Base-by-base conservation (phyloP, 2,113 vertebrate species). In the Aramus guarauna region DNA sequence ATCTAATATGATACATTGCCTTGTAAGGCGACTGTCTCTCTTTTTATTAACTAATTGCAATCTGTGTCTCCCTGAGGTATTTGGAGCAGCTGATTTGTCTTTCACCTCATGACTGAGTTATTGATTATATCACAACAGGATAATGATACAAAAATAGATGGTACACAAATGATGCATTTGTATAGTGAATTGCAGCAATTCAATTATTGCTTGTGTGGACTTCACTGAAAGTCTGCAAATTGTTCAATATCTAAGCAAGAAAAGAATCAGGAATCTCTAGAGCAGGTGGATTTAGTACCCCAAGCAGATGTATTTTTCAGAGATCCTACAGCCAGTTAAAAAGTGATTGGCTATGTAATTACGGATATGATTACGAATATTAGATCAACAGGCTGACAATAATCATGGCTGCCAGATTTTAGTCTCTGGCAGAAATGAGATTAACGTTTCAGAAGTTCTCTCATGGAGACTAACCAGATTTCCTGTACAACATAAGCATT, bases 391-490 rank as follows among this genome's bases (percentile, higher is more conserved):
- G 66, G 52, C 94, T 91, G 80, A 85, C 85, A 93, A 88, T 88
- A 75, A 79, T 94, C 58, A 69, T 34, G 9, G 73, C 92, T 82
- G 91, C 92, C 83, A 95, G 88, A 94, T 94, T 96, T 94, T 81
- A 89, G 90, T 97, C 94, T 96, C 88, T 92, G 84, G 92, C 91
- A 96, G 88, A 97, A 97, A 97, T 89, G 80, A 94, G 69, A 97
- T 97, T 96, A 97, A 94, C 91, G 91, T 94, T 75, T 87, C 88
- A 95, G 91, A 87, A 88, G 22, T 91, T 88, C 48, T 94, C 79
- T 92, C 92, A 60, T 58, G 48, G 95, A 95, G 74, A 73, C 76
- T 92, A 91, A 96, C 83, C 83, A 96, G 62, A 97, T 95, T 95
- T 97, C 94, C 94, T 95, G 95, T 36, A 32, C 24, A 3, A 73